These are phyloP conservation scores for Palythoa heliodiscus DNA, from an alignment of 92 coral and sea anemone genomes.

Conservation along the genomic window DNA sequence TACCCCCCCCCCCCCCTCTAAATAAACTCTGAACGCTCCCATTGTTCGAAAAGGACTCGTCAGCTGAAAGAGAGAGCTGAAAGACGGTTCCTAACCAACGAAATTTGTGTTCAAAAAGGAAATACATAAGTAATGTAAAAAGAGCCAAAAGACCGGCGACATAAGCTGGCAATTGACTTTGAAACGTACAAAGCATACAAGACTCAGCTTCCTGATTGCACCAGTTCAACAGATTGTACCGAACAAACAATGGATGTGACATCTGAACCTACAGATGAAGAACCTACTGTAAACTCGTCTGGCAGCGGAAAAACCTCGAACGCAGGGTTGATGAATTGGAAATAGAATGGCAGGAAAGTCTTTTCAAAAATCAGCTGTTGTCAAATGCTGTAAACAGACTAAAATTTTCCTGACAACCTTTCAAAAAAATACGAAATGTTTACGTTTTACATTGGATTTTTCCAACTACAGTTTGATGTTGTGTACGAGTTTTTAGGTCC, in stretches of 20 bases:
- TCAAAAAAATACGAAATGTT: too few relatives aligned
- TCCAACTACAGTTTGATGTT: too few relatives aligned
- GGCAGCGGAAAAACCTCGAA: too few relatives aligned
- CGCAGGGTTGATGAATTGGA: conserved; percentile 22
- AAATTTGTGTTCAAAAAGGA: conserved; percentile 4
- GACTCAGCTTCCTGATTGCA: too few relatives aligned
- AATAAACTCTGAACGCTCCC: too few relatives aligned
- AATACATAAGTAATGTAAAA: not conserved
- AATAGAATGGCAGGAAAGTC: conserved; percentile 5
- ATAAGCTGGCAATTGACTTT: too few relatives aligned
- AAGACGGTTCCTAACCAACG: not conserved
- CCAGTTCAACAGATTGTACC: not conserved
- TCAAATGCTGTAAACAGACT: conserved; percentile 15
- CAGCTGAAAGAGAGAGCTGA: not conserved
- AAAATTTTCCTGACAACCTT: too few relatives aligned
- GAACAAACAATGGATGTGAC: not conserved
- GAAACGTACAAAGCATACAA: too few relatives aligned
- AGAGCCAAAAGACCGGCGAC: conserved; percentile 3
- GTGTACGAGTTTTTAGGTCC: too few relatives aligned
- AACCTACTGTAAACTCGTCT: too few relatives aligned
- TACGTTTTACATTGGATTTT: too few relatives aligned
- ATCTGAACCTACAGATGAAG: not conserved
- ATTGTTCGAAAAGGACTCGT: not conserved
- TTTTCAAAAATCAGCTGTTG: conserved; percentile 41
- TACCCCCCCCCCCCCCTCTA: too few relatives aligned